A percentile compares a stretch with the other conserved stretches of the same genome.
Evolutionary conservation across 2,113 vertebrate genomes (phyloP).

Genomic region (Eulacestoma nigropectus): DNA sequence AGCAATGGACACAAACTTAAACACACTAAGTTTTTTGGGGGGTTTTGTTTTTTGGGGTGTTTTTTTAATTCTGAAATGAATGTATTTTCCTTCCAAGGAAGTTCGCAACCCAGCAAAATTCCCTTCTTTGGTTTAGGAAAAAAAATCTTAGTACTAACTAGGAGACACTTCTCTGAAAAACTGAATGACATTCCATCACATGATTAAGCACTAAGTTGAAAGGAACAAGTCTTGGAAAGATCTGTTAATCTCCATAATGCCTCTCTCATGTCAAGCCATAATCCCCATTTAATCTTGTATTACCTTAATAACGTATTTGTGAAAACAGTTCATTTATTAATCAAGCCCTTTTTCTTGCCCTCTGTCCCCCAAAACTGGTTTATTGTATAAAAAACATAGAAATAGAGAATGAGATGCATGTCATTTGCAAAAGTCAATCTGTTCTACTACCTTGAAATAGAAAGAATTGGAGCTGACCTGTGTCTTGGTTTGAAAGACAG

Average conservation of each 20-base stretch:
- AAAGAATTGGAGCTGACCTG: background rate
- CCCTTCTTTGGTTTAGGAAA: background rate
- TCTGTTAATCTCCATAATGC: background rate
- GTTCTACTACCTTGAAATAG: background rate
- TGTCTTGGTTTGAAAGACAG: too few species aligned
- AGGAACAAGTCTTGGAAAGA: background rate
- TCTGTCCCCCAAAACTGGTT: background rate
- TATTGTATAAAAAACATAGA: background rate
- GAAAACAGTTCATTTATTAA: background rate
- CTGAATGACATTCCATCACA: background rate
- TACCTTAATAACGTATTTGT: background rate
- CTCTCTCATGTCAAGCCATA: background rate
- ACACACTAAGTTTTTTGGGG: background rate
- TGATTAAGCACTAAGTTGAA: background rate
- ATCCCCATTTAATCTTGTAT: background rate
- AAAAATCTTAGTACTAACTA: background rate
- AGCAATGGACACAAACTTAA: background rate
- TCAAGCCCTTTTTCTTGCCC: background rate
- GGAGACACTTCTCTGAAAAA: background rate
- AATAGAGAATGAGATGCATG: background rate
- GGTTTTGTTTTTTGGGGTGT: fast-evolving
- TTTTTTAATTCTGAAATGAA: background rate
- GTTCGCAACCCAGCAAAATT: background rate
- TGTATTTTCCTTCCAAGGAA: background rate
- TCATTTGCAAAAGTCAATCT: background rate